A percentile compares a stretch with the other conserved stretches of the same genome.
These are phyloP conservation scores for Eulemur mongoz DNA, from an alignment of 2,797 vertebrate species.

Conservation along the genomic window DNA sequence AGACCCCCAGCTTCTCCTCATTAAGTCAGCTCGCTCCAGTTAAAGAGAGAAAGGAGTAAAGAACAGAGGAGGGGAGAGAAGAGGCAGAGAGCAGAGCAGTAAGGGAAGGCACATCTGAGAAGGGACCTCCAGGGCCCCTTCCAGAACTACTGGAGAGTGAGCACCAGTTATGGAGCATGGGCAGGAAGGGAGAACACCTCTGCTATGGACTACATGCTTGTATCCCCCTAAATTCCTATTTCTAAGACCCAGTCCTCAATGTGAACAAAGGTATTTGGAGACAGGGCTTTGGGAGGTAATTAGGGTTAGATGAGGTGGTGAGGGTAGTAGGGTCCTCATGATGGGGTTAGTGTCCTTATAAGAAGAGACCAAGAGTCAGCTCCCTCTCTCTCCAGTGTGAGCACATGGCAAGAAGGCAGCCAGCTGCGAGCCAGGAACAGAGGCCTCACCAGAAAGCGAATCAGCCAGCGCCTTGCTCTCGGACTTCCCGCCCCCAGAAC, in stretches of 20 bases:
- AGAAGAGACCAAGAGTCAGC: neutral
- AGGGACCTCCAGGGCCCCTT: neutral
- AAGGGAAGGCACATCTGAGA: neutral
- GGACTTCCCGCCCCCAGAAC: neutral
- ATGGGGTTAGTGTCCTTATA: neutral
- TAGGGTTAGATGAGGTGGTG: too few species aligned
- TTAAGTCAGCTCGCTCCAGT: neutral
- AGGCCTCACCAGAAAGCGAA: neutral
- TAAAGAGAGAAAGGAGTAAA: neutral
- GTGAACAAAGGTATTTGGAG: fast-evolving
- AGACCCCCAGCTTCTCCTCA: neutral
- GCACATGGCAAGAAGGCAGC: fast-evolving
- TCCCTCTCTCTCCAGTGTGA: neutral
- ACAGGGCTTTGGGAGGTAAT: neutral
- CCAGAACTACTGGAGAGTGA: neutral
- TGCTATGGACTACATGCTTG: neutral
- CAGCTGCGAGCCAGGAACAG: neutral
- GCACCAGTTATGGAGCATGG: neutral
- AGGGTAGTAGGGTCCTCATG: neutral
- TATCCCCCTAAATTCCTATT: neutral
- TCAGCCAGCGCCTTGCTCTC: neutral
- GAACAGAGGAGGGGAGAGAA: neutral
- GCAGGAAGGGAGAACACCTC: neutral
- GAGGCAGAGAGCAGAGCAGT: neutral
- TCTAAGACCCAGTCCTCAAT: neutral